Percentiles rank a stretch among this genome's conserved stretches.
Conservation (phyloP, 2,113 vertebrate genomes). For the Pithys albifrons region DNA sequence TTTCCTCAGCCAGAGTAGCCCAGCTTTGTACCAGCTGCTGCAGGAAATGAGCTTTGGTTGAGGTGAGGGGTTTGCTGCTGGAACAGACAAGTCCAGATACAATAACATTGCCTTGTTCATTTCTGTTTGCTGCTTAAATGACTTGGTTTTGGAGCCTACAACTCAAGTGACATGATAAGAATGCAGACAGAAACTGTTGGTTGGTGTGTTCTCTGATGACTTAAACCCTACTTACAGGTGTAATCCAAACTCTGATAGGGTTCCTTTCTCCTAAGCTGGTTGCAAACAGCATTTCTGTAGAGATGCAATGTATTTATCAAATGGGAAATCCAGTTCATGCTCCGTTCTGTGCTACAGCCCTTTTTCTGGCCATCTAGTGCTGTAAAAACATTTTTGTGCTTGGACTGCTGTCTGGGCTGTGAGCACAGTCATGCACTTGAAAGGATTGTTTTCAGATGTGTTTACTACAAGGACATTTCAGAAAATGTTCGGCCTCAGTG, state of each 20-base stretch:
- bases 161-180: not conserved
- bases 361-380: not conserved
- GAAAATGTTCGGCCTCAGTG: not conserved
- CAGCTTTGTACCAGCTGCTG: not conserved
- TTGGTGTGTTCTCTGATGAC: not conserved
- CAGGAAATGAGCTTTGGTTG: not conserved
- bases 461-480: not conserved
- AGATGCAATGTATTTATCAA: not conserved
- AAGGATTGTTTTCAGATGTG: not conserved
- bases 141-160: not conserved
- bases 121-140: not conserved
- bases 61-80: not conserved
- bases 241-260: not conserved
- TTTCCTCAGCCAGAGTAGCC: not conserved
- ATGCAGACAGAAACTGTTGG: not conserved
- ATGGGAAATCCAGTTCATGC: not conserved
- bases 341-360: not conserved
- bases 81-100: not conserved
- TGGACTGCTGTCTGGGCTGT: not conserved
- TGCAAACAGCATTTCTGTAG: not conserved
- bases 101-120: not conserved
- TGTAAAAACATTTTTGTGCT: not conserved
- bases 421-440: not conserved
- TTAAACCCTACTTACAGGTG: not conserved
- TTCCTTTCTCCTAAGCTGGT: not conserved